Base-by-base conservation (phyloP, 2,888 invertebrate genomes). In the Pristionchus japonicus region DNA sequence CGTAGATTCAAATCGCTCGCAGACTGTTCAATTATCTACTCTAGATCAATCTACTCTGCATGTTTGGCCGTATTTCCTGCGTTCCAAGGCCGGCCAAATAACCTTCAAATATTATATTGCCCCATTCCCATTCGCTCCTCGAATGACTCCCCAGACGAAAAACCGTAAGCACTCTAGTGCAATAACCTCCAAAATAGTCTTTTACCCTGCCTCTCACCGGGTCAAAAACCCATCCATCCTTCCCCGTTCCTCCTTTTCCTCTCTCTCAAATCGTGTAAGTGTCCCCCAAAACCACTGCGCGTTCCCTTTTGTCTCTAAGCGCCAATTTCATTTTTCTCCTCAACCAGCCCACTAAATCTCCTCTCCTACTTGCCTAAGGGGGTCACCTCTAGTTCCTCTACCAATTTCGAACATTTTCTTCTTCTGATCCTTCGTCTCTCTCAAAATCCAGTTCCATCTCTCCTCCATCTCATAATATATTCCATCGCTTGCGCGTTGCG, bases 251-350 rank as follows among this genome's bases (percentile, higher is more conserved):
- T 77, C 43, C 43, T 40, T n/a, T n/a, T n/a, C n/a, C 40, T 20
- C 47, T 40, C 43, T 4, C 47, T 37, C 77, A 77, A 77, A 47
- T 77, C 34, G 34, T 27, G 37, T 17, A 15, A 77, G 6, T 43
- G 77, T 77, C 77, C 77, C 77, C 77, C 77, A 77, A 77, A 77
- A 77, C 77, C 47, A 47, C 47, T 6, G 47, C 43, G 70, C 70
- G 70, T 70, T 70, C 77, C 37, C 77, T 47, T 77, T 47, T 77
- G 40, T 77, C 70, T 31, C 64, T 70, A 37, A 70, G 77, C 43
- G 77, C 77, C 77, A 77, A 77, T 77, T 77, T 77, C 77, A 77
- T 77, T 77, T 77, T 77, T 77, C 70, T 70, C 11, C 77, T 47
- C 77, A 9, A n/a, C n/a, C 52, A 17, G 17, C 37, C 34, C 43